Evolutionary conservation across 2,888 invertebrate genomes (phyloP), one percentile per base, ranked within the genome.

Genomic region (Clivina fossor): DNA sequence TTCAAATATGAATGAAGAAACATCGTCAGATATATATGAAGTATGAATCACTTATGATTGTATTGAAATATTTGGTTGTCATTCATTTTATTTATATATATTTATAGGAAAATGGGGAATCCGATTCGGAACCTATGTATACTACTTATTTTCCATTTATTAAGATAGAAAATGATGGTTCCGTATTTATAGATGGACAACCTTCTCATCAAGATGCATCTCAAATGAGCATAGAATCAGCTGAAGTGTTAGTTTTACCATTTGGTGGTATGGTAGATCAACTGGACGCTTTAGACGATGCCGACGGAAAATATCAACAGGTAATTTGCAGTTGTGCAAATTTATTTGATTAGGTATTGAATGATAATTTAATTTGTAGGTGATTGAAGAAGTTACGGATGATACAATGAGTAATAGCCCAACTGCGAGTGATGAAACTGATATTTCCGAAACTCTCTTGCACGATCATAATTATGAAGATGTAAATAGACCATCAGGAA

Each of bases 111-210:
- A 18, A 33, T 13, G 43, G 53, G 26, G 53, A 53, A 26, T 53
- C 53, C 2, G 53, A 53, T 44, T 35, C 44, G 11, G 53, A 53
- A 18, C 24, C 24, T 7, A 35, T 53, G 11, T n/a, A n/a, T n/a
- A 44, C 33, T 19, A 51, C 51, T 13, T 55, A 55, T 47, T 47
- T 47, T 9, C 55, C 55, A 1, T 55, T 55, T 47, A 55, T 55
- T 22, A 55, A 55, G 22, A 55, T 55, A 38, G 55, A 55, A 47
- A 46, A 55, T 11, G 55, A 55, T 47, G 55, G 55, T 28, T 55
- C 55, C 7, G 47, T 55, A 2, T 38, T 47, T 20, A 47, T 55
- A 26, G 55, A 55, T 40, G 55, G 55, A 2, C 47, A 55, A 40
- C 55, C 55, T 4, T 47, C 47, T 16, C 38, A 33, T 20, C 55